A percentile compares a stretch with the other conserved stretches of the same genome.
phyloP scores from a whole-genome alignment of 2,888 invertebrate species.

The Fragum sueziense region DNA sequence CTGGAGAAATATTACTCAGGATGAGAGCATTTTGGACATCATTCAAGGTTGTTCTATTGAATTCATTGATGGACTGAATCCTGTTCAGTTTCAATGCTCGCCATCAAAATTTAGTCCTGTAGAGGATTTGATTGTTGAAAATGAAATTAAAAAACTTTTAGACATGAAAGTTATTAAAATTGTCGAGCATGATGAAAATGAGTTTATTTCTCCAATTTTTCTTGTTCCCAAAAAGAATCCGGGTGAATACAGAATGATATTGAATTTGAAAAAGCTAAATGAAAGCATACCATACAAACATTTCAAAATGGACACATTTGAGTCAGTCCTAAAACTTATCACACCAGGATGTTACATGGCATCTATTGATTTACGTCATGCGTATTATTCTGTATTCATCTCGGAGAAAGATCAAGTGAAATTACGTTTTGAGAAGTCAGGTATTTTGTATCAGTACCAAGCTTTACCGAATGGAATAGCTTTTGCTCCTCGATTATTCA shows the following conservation, averaged over 20 bases:
- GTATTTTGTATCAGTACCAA: constrained; percentile 35
- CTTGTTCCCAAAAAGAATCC: constrained; percentile 44
- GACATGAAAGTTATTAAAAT: no score
- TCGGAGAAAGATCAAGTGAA: constrained; percentile 39
- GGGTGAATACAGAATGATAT: constrained; percentile 45
- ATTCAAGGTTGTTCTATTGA: constrained; percentile 16
- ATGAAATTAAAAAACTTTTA: constrained; percentile 34
- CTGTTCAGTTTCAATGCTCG: neutral
- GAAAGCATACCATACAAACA: constrained; percentile 48
- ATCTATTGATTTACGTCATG: constrained; percentile 53
- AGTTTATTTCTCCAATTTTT: constrained; percentile 53
- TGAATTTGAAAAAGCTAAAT: constrained; percentile 47
- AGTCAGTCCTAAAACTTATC: constrained; percentile 42
- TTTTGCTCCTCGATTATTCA: constrained; percentile 60
- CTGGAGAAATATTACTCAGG: constrained; percentile 45
- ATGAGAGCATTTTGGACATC: constrained; percentile 18
- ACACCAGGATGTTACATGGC: constrained; percentile 54
- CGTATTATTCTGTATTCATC: constrained; percentile 57
- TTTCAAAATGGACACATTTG: constrained; percentile 61
- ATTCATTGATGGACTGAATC: constrained; percentile 1
- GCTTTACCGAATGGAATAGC: constrained; percentile 52
- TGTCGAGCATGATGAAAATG: constrained; percentile 16
- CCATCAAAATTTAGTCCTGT: constrained; percentile 15
- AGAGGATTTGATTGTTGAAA: constrained; percentile 14
- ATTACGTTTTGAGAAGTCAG: constrained; percentile 41